Evolutionary conservation across 2,797 vertebrate species (phyloP), one percentile per base, ranked within the genome.

Genomic region (Neopelma chrysocephalum): DNA sequence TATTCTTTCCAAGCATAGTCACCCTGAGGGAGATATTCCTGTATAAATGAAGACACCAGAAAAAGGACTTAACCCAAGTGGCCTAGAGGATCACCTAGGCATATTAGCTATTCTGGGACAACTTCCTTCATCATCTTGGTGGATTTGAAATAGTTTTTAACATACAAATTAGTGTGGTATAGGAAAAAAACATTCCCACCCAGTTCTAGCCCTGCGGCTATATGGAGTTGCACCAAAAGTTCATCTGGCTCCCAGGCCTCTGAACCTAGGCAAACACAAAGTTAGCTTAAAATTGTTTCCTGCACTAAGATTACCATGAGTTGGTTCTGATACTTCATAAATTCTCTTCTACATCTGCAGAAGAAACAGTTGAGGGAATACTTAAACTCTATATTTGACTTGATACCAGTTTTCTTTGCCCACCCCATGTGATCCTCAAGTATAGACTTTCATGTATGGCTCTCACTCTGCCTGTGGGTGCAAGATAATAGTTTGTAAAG

Each of bases 161-260:
- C 32, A 53, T 47, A 82, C 31, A 72, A 65, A 82, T 82, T 87
- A n/a, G 12, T 31, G 40, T 70, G 40, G 9, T 48, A 50, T 25
- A 76, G 22, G 25, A 57, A 83, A 75, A 82, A 79, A 78, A 3
- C 8, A 15, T 76, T 90, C 86, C 62, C 62, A 89, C 19, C 0
- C 50, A 11, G 27, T 72, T 92, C 56, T 58, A 87, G 64, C 69
- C 88, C 77, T 72, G 11, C 40, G 42, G 90, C 76, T 86, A 43
- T 58, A 40, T 58, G 66, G 77, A 91, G 15, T 43, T 2, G 2
- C 34, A 94, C 27, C 69, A 90, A 87, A 86, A 65, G 11, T 42
- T 91, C 80, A 69, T 91, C 82, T 94, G 92, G 57, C 38, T 93
- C n/a, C 58, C 86, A 93, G 83, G 58, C 58, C 73, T 61, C 58